A percentile compares a stretch with the other conserved stretches of the same genome.
Conservation (phyloP, 1,140 invertebrate species). For the Bombus confusus region DNA sequence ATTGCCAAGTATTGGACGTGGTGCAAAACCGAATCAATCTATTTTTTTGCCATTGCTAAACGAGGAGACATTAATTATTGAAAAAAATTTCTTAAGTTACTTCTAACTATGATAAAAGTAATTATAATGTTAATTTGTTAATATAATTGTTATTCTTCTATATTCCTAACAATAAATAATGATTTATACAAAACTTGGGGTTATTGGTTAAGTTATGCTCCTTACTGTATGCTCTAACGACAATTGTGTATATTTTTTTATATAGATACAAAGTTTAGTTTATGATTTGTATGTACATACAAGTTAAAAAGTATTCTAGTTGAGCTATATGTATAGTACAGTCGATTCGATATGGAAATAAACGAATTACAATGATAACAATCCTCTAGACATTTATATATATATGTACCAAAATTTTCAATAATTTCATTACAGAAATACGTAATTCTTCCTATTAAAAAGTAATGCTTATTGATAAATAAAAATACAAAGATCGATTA, state of each 20-base stretch:
- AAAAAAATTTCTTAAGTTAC: too few species aligned
- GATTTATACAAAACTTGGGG: too few species aligned
- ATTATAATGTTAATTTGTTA: too few species aligned
- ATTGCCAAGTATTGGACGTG: too few species aligned
- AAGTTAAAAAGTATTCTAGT: conserved; percentile 15
- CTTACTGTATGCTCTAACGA: not conserved
- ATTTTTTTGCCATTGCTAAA: too few species aligned
- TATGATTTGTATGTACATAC: conserved; percentile 1
- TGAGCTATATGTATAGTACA: not conserved
- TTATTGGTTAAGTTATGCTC: too few species aligned
- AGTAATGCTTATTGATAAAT: not conserved
- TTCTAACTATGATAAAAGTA: too few species aligned
- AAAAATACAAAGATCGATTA: not conserved
- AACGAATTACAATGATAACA: not conserved
- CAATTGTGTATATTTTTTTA: not conserved
- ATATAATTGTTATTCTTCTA: too few species aligned
- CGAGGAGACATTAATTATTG: too few species aligned
- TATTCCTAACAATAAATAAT: too few species aligned
- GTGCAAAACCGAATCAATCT: too few species aligned
- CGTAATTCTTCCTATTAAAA: not conserved
- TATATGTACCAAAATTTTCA: not conserved
- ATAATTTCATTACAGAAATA: not conserved
- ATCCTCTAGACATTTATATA: not conserved
- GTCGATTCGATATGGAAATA: not conserved
- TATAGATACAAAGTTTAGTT: conserved; percentile 19